phyloP scores from a whole-genome alignment of 2,888 invertebrate species.

The Drosophila meridiana region DNA sequence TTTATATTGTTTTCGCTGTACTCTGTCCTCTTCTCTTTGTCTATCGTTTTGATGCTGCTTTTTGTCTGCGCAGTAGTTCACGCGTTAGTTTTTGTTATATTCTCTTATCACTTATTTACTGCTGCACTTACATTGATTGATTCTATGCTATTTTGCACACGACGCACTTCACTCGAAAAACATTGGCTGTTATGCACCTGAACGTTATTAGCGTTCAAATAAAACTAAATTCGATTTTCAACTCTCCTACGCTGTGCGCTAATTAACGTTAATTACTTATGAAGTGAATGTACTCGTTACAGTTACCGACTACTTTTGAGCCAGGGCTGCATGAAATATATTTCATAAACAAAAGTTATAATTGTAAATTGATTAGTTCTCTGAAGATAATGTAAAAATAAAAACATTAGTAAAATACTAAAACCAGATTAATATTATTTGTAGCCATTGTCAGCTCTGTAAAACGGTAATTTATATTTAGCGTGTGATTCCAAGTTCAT shows the following conservation, averaged over 20 bases:
- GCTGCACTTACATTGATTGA: constrained; percentile 29
- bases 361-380: not conserved
- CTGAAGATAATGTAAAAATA: not conserved
- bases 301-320: constrained; percentile 8
- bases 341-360: not conserved
- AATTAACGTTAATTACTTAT: constrained; percentile 70
- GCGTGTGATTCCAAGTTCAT: not conserved
- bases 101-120: constrained; percentile 61
- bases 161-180: constrained; percentile 12
- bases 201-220: constrained; percentile 59
- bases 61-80: constrained; percentile 49
- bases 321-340: constrained; percentile 27
- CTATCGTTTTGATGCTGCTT: constrained; percentile 40
- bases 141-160: constrained; percentile 12
- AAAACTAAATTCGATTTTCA: constrained; percentile 68
- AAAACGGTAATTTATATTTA: not conserved
- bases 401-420: not conserved
- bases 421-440: not conserved
- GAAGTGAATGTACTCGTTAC: constrained; percentile 14
- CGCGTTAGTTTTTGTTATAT: constrained; percentile 42
- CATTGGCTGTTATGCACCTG: constrained; percentile 37
- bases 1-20: constrained; percentile 55
- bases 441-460: not conserved
- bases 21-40: constrained; percentile 71
- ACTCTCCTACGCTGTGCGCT: constrained; percentile 59